Conservation (phyloP, 1,140 invertebrate genomes). For the Halesus radiatus region DNA sequence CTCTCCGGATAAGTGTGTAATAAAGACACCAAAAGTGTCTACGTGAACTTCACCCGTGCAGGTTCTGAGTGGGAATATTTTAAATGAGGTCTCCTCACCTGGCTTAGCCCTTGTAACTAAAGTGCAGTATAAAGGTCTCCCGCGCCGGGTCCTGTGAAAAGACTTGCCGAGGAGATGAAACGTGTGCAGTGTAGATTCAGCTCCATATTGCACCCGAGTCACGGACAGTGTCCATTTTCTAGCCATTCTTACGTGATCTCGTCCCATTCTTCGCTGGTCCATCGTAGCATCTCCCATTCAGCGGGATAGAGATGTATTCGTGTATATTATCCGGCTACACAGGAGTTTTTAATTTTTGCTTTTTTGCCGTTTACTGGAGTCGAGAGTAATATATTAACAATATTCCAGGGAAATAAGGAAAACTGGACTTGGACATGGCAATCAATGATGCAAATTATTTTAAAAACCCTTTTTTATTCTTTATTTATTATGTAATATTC, state of each 20-base stretch:
- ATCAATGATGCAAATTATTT: background rate
- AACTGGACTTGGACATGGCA: too few species aligned
- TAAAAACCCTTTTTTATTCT: too few species aligned
- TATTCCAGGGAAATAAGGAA: too few species aligned
- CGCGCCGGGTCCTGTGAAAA: too few species aligned
- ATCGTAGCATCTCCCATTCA: background rate
- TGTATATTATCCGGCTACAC: constrained; percentile 11
- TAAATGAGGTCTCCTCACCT: background rate
- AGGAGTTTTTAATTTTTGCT: constrained; percentile 20
- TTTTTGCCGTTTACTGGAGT: background rate
- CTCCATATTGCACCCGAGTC: constrained; percentile 8
- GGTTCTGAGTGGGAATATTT: too few species aligned
- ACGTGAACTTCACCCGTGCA: too few species aligned
- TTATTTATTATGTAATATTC: too few species aligned
- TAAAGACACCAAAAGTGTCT: too few species aligned
- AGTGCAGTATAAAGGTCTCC: background rate
- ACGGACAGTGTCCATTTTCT: constrained; percentile 32
- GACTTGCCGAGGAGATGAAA: background rate
- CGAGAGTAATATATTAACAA: background rate
- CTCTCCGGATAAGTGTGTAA: too few species aligned
- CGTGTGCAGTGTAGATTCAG: background rate
- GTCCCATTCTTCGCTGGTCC: background rate
- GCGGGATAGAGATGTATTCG: constrained; percentile 13
- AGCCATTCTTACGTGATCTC: constrained; percentile 34
- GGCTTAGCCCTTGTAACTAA: background rate